phyloP scores from a whole-genome alignment of 2,888 invertebrate species.

The Lydus trimaculatus region DNA sequence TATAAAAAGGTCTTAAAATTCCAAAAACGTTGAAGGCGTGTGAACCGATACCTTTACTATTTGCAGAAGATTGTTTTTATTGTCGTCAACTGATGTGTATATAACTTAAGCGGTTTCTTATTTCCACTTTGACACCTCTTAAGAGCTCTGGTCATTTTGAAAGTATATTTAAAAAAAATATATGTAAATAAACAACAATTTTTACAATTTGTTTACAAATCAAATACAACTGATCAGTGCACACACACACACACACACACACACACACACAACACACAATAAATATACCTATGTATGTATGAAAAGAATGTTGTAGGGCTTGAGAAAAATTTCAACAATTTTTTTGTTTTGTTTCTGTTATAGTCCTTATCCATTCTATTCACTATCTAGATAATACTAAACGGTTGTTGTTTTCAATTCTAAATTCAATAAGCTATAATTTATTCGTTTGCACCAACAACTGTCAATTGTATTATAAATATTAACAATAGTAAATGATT shows the following conservation, averaged over 20 bases:
- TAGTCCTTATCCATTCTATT: background rate
- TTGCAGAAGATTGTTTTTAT: constrained; percentile 44
- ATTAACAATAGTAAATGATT: background rate
- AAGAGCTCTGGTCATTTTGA: constrained; percentile 40
- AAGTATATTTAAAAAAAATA: constrained; percentile 21
- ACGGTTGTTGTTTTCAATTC: background rate
- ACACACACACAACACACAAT: too few species aligned
- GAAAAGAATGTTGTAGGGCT: background rate
- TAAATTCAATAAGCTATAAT: background rate
- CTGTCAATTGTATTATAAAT: background rate
- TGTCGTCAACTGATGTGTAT: constrained; percentile 38
- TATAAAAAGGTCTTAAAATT: background rate
- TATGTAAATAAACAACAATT: constrained; percentile 40
- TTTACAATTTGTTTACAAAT: constrained; percentile 39
- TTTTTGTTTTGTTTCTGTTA: background rate
- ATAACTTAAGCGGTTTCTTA: constrained; percentile 40
- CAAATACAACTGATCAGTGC: constrained; percentile 29
- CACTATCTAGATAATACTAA: too few species aligned
- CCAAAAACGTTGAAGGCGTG: constrained; percentile 33
- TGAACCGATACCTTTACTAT: constrained; percentile 36
- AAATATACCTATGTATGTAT: too few species aligned
- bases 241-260: too few species aligned
- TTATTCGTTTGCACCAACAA: background rate
- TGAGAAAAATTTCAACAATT: constrained; percentile 7
- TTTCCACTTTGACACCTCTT: constrained; percentile 45